Percentiles rank a stretch among this genome's conserved stretches.
phyloP scores from a whole-genome alignment of 2,113 vertebrate genomes.

The Mormyrus iriodes region DNA sequence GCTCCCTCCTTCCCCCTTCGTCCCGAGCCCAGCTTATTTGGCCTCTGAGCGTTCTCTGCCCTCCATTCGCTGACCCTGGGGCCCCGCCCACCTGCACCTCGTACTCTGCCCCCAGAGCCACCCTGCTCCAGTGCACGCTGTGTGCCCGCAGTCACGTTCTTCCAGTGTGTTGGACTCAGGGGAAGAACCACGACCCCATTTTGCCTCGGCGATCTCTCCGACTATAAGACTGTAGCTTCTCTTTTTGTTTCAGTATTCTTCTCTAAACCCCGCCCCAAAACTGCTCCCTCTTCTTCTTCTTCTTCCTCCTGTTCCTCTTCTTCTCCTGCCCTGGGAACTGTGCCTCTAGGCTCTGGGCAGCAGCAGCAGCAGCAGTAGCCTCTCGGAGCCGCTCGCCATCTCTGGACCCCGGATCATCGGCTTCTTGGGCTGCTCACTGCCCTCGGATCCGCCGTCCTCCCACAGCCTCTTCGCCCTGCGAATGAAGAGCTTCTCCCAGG shows the following conservation, averaged over 20 bases:
- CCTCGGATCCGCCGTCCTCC: conserved; percentile 37
- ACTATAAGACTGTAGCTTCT: conserved; percentile 41
- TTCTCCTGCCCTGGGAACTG: conserved; percentile 34
- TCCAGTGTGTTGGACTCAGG: conserved; percentile 28
- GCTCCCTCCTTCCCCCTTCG: conserved; percentile 13
- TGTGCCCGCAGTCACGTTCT: conserved; percentile 10
- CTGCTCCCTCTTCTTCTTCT: conserved; percentile 24
- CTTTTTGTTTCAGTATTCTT: conserved; percentile 40
- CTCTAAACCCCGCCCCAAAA: conserved; percentile 35
- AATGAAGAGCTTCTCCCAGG: conserved; percentile 50
- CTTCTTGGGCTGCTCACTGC: conserved; percentile 43
- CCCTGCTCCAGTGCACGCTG: conserved; percentile 21
- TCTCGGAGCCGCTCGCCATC: conserved; percentile 45
- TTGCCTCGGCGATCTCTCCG: neutral
- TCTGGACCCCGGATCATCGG: conserved; percentile 48
- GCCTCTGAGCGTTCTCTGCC: conserved; percentile 16
- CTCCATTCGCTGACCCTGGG: neutral
- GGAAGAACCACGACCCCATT: conserved; percentile 21
- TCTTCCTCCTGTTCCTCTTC: conserved; percentile 46
- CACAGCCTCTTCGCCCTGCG: conserved; percentile 39
- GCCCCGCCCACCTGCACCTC: conserved; percentile 18
- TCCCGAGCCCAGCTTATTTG: conserved; percentile 16
- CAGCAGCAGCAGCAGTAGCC: conserved; percentile 37
- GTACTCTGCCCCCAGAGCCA: neutral
- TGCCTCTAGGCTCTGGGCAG: conserved; percentile 49